Base-by-base conservation (phyloP, 1,140 invertebrate genomes). In the Coenobita brevimanus region DNA sequence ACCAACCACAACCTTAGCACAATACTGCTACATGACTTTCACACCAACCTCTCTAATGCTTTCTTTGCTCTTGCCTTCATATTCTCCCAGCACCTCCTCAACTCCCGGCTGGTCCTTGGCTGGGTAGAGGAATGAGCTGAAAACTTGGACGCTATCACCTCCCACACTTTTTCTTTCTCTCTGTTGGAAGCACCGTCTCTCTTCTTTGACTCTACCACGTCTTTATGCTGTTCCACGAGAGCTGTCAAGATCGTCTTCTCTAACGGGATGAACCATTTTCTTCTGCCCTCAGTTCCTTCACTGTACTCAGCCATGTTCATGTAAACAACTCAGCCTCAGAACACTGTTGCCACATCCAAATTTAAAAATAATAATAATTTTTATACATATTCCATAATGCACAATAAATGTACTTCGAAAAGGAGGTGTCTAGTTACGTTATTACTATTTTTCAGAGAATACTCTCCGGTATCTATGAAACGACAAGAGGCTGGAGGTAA, bases 201-300 rank as follows among this genome's bases (percentile, higher is more conserved):
- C 33, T 87, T 87, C 78, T 87, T 87, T 3, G 60, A 80, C 64
- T 87, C 85, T 27, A 87, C 76, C 13, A 87, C 46, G 27, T 54
- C 67, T 73, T 87, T 87, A 46, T 87, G 85, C 33, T 87, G 85
- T 27, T 87, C 85, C 24, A 87, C 57, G 10, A 87, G 41, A n/a
- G 85, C 85, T 87, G 85, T 87, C 85, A 87, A 67, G 43, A 87
- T 62, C 60, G 41, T 87, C 50, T 87, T 87, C 85, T 87, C 85
- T 27, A 73, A 33, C 21, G 76, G 76, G 27, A 87, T 87, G 41
- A 81, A 87, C 85, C 85, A 87, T 73, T 87, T 87, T 50, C 85
- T 21, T 57, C 85, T 46, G 60, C 85, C 85, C 57, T 86, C 84
- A 15, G 76, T 41, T 30, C 76, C 75, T 54, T 87, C 85, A 41